These are phyloP conservation scores for Mormyrops boulengeri DNA, from an alignment of 2,797 vertebrate genomes.

Conservation along the genomic window DNA sequence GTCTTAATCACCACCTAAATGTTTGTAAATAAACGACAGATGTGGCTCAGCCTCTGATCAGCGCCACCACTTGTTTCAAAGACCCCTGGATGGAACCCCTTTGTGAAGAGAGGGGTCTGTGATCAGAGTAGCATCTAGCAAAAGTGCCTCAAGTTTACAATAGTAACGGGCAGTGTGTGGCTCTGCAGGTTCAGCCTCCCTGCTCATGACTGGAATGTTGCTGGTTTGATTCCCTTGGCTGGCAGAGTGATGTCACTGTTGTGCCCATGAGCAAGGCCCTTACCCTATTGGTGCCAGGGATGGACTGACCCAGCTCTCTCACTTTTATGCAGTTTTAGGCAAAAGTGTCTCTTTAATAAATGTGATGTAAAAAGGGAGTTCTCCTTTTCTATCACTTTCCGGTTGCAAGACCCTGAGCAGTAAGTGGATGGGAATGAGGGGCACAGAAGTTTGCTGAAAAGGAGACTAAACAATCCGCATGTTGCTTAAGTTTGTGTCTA, in stretches of 20 bases:
- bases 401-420: not conserved
- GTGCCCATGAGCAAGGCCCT: not conserved
- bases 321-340: not conserved
- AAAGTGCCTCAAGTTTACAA: not conserved
- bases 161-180: not conserved
- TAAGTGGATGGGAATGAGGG: not conserved
- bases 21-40: constrained; percentile 6
- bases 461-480: not conserved
- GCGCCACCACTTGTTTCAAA: not conserved
- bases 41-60: constrained; percentile 5
- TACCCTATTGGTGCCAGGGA: not conserved
- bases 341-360: not conserved
- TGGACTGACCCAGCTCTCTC: not conserved
- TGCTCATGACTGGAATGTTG: not conserved
- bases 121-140: not conserved
- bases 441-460: not conserved
- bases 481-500: not conserved
- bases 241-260: not conserved
- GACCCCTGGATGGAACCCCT: not conserved
- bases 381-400: not conserved
- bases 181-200: not conserved
- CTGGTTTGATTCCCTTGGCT: not conserved
- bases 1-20: not conserved
- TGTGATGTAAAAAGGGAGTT: not conserved
- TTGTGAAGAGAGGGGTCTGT: not conserved